Evolutionary conservation across 2,888 invertebrate genomes (phyloP).

Genomic region (Drosophila falleni): DNA sequence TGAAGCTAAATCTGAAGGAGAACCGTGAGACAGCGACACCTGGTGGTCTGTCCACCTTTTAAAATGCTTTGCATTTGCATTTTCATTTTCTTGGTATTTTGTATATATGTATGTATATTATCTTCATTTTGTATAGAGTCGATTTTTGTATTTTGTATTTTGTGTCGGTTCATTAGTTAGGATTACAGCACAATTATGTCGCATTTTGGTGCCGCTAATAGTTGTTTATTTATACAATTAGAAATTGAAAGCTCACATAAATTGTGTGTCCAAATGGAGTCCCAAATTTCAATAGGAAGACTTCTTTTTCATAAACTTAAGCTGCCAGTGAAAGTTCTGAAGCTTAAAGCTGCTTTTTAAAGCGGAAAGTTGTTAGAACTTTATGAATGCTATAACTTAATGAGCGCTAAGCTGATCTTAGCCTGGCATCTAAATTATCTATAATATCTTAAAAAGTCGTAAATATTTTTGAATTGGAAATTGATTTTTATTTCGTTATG

Average conservation of each 20-base stretch:
- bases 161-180: constrained; percentile 78
- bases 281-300: constrained; percentile 6
- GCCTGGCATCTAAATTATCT: constrained; percentile 11
- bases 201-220: constrained; percentile 72
- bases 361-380: constrained; percentile 30
- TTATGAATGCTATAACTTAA: constrained; percentile 48
- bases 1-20: constrained; percentile 22
- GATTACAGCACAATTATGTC: constrained; percentile 80
- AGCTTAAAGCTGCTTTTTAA: constrained; percentile 8
- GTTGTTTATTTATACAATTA: constrained; percentile 76
- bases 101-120: constrained; percentile 8
- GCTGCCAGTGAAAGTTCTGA: constrained; percentile 53
- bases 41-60: constrained; percentile 63
- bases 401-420: constrained; percentile 38
- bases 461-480: constrained; percentile 32
- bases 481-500: constrained; percentile 21
- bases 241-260: constrained; percentile 74
- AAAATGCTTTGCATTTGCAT: constrained; percentile 59
- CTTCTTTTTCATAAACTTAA: constrained; percentile 1
- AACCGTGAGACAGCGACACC: constrained; percentile 72
- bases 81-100: constrained; percentile 34
- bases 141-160: constrained; percentile 35
- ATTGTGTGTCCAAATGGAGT: constrained; percentile 47
- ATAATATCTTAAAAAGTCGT: constrained; percentile 18
- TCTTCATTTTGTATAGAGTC: constrained; percentile 20